Evolutionary conservation across 2,113 vertebrate genomes (phyloP).

Genomic region (Mystacornis crossleyi): DNA sequence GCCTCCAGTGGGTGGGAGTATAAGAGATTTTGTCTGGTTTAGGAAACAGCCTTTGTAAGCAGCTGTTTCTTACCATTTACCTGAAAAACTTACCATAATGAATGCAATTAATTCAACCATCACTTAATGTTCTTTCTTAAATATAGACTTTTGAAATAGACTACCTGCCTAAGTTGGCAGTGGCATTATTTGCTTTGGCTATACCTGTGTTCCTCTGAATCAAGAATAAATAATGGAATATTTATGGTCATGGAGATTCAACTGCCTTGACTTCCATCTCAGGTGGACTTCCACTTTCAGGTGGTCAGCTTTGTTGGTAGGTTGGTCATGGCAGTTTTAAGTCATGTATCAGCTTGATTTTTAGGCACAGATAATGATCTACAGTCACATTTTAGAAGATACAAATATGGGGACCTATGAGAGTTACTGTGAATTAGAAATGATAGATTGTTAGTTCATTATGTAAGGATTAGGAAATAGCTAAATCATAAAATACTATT

Average conservation of each 20-base stretch:
- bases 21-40: neutral
- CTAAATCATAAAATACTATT: neutral
- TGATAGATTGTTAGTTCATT: neutral
- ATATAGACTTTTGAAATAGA: neutral
- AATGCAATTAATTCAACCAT: neutral
- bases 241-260: neutral
- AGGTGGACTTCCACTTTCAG: too few relatives aligned
- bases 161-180: neutral
- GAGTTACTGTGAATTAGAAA: neutral
- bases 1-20: neutral
- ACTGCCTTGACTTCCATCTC: neutral
- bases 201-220: neutral
- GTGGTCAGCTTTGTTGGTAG: neutral
- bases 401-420: neutral
- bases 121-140: neutral
- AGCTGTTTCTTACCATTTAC: neutral
- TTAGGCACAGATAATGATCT: neutral
- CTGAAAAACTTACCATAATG: neutral
- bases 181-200: neutral
- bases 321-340: neutral
- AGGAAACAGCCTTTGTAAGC: neutral
- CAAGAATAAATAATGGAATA: neutral
- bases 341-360: neutral
- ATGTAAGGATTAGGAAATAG: neutral
- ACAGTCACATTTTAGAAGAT: neutral